These are phyloP conservation scores for Manis pentadactyla DNA, from an alignment of 2,797 vertebrate species.

Conservation along the genomic window DNA sequence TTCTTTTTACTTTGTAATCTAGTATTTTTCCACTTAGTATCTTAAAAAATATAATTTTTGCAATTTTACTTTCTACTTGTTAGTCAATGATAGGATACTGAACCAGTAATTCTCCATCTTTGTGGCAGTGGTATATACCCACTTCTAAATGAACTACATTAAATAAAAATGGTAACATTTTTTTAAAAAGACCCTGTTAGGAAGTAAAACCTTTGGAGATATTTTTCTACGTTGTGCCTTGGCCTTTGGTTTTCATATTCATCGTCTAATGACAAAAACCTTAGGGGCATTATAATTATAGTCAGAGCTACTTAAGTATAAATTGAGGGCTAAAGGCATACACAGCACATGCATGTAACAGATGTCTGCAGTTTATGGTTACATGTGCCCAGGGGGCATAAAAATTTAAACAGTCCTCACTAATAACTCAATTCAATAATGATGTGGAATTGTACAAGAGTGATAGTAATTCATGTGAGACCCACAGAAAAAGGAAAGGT, in stretches of 20 bases:
- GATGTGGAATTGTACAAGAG: neutral
- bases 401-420: neutral
- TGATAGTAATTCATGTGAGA: neutral
- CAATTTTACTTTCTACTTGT: constrained; percentile 47
- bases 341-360: neutral
- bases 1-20: constrained; percentile 22
- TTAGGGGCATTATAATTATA: neutral
- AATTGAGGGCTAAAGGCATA: neutral
- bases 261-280: neutral
- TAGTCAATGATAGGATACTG: neutral
- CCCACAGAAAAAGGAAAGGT: neutral
- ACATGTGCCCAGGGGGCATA: neutral
- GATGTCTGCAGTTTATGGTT: neutral
- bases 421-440: neutral
- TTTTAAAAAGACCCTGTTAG: neutral
- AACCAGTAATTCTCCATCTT: neutral
- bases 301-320: constrained; percentile 9
- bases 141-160: neutral
- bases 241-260: constrained; percentile 22
- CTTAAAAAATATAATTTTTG: constrained; percentile 16
- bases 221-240: constrained; percentile 20
- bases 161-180: neutral
- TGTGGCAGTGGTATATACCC: neutral
- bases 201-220: neutral
- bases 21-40: constrained; percentile 15